These are phyloP conservation scores for Leucania comma DNA, from an alignment of 2,888 invertebrate species.

Conservation along the genomic window DNA sequence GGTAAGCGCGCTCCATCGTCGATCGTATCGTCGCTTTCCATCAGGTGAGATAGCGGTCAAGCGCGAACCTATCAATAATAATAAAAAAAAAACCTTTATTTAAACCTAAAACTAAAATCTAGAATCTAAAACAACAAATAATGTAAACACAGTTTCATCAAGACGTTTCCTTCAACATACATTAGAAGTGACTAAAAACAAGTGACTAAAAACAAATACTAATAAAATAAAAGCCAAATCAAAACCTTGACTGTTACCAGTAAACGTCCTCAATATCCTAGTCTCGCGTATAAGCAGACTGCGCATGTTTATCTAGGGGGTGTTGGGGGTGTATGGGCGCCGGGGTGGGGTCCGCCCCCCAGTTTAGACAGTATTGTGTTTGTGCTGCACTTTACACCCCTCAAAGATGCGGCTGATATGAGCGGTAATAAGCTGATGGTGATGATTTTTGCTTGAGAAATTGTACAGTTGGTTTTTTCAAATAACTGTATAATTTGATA, in stretches of 20 bases:
- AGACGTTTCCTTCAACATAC: not conserved
- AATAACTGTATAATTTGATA: too few relatives aligned
- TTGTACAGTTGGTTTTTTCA: slow-evolving; percentile 4
- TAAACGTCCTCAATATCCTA: slow-evolving; percentile 49
- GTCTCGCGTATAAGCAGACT: slow-evolving; percentile 18
- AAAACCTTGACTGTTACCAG: slow-evolving; percentile 22
- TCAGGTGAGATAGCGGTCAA: too few relatives aligned
- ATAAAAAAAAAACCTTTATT: too few relatives aligned
- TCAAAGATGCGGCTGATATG: slow-evolving; percentile 48
- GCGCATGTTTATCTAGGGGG: slow-evolving; percentile 50
- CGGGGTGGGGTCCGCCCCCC: slow-evolving; percentile 27
- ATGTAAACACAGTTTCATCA: not conserved
- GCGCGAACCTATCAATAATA: too few relatives aligned
- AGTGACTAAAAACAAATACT: not conserved
- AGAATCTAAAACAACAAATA: not conserved
- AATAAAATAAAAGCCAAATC: slow-evolving; percentile 7
- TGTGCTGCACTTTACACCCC: slow-evolving; percentile 59
- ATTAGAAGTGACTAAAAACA: not conserved
- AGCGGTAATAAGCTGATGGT: slow-evolving; percentile 47
- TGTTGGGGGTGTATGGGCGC: slow-evolving; percentile 17
- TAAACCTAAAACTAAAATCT: not conserved
- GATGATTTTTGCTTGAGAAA: slow-evolving; percentile 25
- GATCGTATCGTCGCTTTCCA: too few relatives aligned
- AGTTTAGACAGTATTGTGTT: slow-evolving; percentile 65
- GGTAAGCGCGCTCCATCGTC: too few relatives aligned